Conservation (phyloP, 2,113 vertebrate species). For the Sylvietta virens region DNA sequence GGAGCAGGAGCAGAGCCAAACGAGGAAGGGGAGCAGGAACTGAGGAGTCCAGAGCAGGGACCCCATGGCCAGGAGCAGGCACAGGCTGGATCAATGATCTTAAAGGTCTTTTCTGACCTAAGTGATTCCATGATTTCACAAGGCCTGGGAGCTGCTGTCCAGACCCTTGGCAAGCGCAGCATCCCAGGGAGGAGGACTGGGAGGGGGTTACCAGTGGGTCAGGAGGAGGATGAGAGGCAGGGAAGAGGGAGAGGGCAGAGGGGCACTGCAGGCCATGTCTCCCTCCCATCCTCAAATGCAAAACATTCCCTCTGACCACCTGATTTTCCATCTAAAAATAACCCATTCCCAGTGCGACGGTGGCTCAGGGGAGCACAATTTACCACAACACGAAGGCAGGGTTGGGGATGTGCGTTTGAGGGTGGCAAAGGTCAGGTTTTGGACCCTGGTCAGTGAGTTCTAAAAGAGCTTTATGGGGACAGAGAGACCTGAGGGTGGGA, state of each 20-base stretch:
- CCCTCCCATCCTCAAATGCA: neutral
- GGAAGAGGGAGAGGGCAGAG: neutral
- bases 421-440: neutral
- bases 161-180: neutral
- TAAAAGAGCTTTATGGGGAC: neutral
- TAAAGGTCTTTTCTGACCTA: neutral
- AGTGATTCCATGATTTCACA: neutral
- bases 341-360: neutral
- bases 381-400: neutral
- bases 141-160: neutral
- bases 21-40: neutral
- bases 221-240: neutral
- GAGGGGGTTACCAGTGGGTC: neutral
- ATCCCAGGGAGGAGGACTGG: neutral
- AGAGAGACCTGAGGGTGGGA: neutral
- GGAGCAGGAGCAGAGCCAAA: neutral
- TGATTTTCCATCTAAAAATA: neutral
- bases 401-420: neutral
- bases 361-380: neutral
- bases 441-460: neutral
- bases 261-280: accelerated
- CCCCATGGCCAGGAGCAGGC: accelerated
- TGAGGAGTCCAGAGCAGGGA: neutral
- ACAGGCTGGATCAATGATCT: neutral
- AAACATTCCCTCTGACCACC: slow-evolving; percentile 13